phyloP scores from a whole-genome alignment of 2,888 invertebrate species.

The Athalia circularis region DNA sequence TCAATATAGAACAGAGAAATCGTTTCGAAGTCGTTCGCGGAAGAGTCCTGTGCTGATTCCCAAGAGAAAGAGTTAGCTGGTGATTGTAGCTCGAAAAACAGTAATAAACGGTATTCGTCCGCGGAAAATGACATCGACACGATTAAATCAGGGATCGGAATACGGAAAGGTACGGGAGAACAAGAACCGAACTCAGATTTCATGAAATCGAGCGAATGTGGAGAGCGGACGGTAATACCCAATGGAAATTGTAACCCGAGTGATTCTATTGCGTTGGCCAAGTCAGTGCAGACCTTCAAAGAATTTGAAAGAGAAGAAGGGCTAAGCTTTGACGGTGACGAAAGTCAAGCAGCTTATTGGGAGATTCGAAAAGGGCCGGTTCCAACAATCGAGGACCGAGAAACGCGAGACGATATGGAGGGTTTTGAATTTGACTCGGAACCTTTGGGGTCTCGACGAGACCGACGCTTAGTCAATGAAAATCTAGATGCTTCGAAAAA shows the following conservation, averaged over 20 bases:
- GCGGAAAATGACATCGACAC: neutral
- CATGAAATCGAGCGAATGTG: neutral
- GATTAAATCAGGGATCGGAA: neutral
- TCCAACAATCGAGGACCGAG: neutral
- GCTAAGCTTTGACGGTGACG: neutral
- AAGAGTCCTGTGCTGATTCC: neutral
- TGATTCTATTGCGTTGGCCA: neutral
- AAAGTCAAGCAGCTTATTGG: constrained; percentile 12
- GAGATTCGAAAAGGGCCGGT: neutral
- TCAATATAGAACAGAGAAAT: neutral
- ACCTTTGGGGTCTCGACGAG: neutral
- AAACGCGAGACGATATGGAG: neutral
- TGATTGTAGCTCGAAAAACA: neutral
- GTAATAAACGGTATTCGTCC: neutral
- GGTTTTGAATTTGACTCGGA: constrained; percentile 17
- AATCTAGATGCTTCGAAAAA: constrained; percentile 1
- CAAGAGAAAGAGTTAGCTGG: neutral
- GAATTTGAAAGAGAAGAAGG: neutral
- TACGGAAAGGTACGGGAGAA: no score
- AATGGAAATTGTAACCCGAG: neutral
- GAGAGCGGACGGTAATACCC: neutral
- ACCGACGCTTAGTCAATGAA: neutral
- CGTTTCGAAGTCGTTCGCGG: neutral
- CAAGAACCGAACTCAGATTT: neutral
- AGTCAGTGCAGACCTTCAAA: neutral